Percentiles rank a stretch among this genome's conserved stretches.
Conservation (phyloP, 1,140 invertebrate species). For the Propsilocerus akamusi region DNA sequence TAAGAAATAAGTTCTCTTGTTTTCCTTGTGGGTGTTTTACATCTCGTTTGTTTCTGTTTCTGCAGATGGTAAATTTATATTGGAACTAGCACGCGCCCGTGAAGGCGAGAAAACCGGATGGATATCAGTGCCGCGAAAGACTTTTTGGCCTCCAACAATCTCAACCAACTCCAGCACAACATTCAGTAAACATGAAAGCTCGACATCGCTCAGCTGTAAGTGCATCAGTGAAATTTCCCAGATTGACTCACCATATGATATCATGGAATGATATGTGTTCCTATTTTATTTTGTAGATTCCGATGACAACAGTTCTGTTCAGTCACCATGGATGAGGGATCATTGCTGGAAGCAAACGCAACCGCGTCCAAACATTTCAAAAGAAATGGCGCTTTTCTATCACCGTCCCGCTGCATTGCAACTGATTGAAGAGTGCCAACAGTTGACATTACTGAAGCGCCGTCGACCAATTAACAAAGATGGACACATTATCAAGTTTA, state of each 20-base stretch:
- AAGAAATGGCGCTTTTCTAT: conserved; percentile 54
- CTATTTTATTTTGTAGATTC: conserved; percentile 37
- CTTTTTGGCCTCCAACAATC: conserved; percentile 58
- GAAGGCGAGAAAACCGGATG: conserved; percentile 64
- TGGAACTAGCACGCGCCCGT: conserved; percentile 63
- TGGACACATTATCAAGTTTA: conserved; percentile 7
- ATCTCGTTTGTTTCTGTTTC: neutral
- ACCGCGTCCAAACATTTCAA: conserved; percentile 48
- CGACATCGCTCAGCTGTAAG: conserved; percentile 9
- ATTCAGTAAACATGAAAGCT: conserved; percentile 21
- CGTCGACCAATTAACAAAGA: conserved; percentile 32
- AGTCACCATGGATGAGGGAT: conserved; percentile 73
- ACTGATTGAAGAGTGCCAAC: conserved; percentile 20
- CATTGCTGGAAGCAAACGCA: conserved; percentile 68
- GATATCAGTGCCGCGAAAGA: conserved; percentile 72
- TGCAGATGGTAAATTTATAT: conserved; percentile 69
- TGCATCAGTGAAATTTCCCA: conserved; percentile 4
- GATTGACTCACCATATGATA: neutral
- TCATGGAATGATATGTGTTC: neutral
- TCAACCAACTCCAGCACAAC: conserved; percentile 23
- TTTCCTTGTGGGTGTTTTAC: neutral
- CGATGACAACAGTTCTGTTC: conserved; percentile 72
- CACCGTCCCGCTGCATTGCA: conserved; percentile 33
- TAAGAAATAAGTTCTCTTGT: too few relatives aligned
- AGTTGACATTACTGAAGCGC: conserved; percentile 30